A percentile compares a stretch with the other conserved stretches of the same genome.
phyloP scores from a whole-genome alignment of 2,888 invertebrate species.

The Rhynchonema sp. region DNA sequence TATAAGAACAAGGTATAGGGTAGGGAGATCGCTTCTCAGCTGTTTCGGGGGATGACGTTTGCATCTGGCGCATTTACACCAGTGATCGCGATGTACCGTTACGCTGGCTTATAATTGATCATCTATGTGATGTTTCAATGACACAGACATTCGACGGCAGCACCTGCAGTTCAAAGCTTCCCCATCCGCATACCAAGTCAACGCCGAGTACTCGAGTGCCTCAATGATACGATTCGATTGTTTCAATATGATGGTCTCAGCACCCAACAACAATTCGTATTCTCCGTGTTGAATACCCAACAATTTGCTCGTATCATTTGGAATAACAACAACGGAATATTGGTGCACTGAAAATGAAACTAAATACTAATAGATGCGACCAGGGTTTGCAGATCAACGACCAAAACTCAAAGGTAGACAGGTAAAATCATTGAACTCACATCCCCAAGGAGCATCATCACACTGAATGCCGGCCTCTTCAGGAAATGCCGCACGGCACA shows the following conservation, averaged over 20 bases:
- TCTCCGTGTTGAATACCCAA: not conserved
- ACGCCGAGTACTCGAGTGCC: not conserved
- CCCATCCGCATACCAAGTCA: not conserved
- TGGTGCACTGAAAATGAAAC: not conserved
- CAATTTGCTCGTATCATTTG: not conserved
- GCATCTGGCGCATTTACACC: too few species aligned
- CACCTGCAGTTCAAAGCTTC: too few species aligned
- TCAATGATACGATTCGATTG: not conserved
- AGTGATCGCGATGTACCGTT: too few species aligned
- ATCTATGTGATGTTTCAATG: too few species aligned
- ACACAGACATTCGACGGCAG: too few species aligned
- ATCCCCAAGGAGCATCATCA: not conserved
- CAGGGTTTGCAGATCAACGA: too few species aligned
- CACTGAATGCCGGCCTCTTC: not conserved
- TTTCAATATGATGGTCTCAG: not conserved
- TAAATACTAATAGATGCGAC: too few species aligned
- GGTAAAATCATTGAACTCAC: not conserved
- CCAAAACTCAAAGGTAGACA: too few species aligned
- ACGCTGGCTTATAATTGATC: too few species aligned
- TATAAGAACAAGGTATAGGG: too few species aligned
- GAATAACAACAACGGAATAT: not conserved
- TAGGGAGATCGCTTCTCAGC: too few species aligned
- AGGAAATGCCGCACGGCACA: not conserved
- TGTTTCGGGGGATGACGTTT: too few species aligned
- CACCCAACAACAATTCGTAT: not conserved